Conservation (phyloP, 1,140 invertebrate genomes). For the Agrypnia vestita region DNA sequence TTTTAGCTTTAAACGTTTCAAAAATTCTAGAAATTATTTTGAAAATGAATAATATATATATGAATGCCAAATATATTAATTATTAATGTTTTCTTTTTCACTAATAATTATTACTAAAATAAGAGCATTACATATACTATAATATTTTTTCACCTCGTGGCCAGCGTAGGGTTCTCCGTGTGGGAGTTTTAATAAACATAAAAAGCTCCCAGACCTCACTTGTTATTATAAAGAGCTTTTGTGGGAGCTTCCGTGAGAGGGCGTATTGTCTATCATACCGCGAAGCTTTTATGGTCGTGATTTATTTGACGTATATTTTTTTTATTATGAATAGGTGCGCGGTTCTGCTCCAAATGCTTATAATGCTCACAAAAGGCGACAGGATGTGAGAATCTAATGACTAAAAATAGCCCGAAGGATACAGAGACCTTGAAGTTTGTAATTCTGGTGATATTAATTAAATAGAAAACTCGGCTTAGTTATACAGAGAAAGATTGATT, state of each 20-base stretch:
- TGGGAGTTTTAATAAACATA: constrained; percentile 25
- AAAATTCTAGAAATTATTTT: too few species aligned
- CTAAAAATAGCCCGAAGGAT: not conserved
- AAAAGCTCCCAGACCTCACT: constrained; percentile 10
- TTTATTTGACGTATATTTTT: constrained; percentile 41
- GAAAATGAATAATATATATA: too few species aligned
- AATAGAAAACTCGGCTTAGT: not conserved
- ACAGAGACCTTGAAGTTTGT: not conserved
- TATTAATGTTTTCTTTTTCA: too few species aligned
- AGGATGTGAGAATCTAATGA: constrained; percentile 11
- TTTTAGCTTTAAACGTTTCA: too few species aligned
- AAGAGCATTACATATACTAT: not conserved
- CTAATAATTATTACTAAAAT: too few species aligned
- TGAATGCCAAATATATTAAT: too few species aligned
- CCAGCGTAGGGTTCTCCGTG: not conserved
- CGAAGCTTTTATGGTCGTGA: constrained; percentile 38
- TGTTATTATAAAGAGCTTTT: constrained; percentile 42
- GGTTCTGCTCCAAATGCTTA: not conserved
- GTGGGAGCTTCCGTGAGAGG: constrained; percentile 33
- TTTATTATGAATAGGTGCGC: constrained; percentile 13
- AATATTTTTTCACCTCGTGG: not conserved
- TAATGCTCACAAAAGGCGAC: not conserved
- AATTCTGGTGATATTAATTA: not conserved
- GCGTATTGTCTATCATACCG: constrained; percentile 40
- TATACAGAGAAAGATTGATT: too few species aligned